Evolutionary conservation across 2,888 invertebrate species (phyloP).

Genomic region (Phragmatobia fuliginosa): DNA sequence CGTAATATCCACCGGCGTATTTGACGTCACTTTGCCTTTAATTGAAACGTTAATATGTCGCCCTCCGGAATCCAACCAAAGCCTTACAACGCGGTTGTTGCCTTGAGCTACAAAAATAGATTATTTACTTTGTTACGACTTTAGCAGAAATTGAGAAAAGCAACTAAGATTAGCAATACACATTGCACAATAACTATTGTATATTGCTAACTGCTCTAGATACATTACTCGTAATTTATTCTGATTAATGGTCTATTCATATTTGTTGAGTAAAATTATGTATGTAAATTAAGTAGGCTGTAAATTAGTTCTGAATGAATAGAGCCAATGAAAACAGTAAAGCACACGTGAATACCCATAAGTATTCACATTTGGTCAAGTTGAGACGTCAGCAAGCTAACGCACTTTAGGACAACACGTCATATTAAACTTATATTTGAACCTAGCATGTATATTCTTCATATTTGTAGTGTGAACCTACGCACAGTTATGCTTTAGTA

Average conservation of each 20-base stretch:
- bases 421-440: neutral
- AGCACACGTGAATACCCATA: too few relatives aligned
- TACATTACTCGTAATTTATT: neutral
- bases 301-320: neutral
- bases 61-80: conserved; percentile 88
- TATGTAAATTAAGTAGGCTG: neutral
- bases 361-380: neutral
- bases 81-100: conserved; percentile 79
- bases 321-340: neutral
- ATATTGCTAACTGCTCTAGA: neutral
- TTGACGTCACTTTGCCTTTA: conserved; percentile 80
- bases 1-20: conserved; percentile 73
- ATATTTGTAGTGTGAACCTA: neutral
- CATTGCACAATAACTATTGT: neutral
- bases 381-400: neutral
- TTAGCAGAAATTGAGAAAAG: neutral
- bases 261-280: neutral
- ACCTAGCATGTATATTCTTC: neutral
- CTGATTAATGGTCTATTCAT: neutral
- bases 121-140: neutral
- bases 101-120: conserved; percentile 82
- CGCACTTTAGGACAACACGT: too few relatives aligned
- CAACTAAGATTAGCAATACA: neutral
- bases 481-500: neutral
- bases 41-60: conserved; percentile 86